Evolutionary conservation across 2,113 vertebrate species (phyloP), one percentile per base, ranked within the genome.

Genomic region (Cottus gobio): DNA sequence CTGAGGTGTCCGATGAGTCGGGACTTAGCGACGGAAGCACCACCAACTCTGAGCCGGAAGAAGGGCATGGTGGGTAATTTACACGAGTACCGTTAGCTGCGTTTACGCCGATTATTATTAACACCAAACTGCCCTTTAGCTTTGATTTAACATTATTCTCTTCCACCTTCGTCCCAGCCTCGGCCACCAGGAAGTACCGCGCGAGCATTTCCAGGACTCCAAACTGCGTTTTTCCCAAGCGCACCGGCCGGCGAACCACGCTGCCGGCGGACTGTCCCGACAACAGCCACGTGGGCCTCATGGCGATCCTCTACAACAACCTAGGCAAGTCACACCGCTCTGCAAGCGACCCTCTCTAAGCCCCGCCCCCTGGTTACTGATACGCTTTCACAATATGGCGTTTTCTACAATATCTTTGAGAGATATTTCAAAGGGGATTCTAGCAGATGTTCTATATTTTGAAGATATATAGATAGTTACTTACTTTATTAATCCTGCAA

Each of bases 261-360:
- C 93, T 98, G 24, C 96, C 96, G 0, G 96, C 95, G 0, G 88
- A 88, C 64, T 95, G 96, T 1, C 89, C 95, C 0, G 96, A 96
- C 3, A 94, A 97, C 37, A 95, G 95, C 9, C 96, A 98, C 1
- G 95, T 98, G 50, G 97, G 97, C 77, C 92, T 98, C 30, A 96
- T 97, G 91, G 94, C 95, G 10, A 96, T 98, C 39, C 95, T 98
- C 52, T 95, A 97, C 70, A 97, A 97, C 84, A 98, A 98, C 93
- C 97, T 98, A n/a, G 97, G 93, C 63, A 83, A 31, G 13, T n/a
- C 24, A 5, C 31, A 24, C 15, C 28, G 1, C 8, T 20, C 34
- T 71, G 10, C 13, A 18, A 24, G n/a, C 7, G 8, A 24, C 22
- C 52, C 22, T 24, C 52, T 54, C 12, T 30, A 57, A 54, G 52